phyloP scores from a whole-genome alignment of 2,888 invertebrate species.

The Orchesellides sinensis region DNA sequence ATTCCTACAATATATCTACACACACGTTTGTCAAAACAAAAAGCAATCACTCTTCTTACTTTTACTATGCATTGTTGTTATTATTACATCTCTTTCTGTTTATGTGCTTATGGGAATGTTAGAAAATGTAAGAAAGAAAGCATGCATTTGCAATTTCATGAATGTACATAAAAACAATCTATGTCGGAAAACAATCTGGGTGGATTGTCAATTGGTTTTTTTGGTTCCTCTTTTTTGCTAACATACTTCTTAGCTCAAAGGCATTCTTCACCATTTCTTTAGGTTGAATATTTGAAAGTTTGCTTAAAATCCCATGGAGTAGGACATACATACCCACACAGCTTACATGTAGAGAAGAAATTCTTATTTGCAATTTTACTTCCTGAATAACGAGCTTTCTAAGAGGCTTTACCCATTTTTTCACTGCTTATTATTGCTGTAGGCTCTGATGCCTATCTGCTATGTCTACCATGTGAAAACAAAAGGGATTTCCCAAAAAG shows the following conservation, averaged over 20 bases:
- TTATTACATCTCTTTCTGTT: neutral
- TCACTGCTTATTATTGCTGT: neutral
- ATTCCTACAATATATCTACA: constrained; percentile 14
- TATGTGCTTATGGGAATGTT: neutral
- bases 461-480: neutral
- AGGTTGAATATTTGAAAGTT: neutral
- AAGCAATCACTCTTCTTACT: constrained; percentile 9
- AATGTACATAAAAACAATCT: neutral
- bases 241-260: neutral
- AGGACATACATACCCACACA: neutral
- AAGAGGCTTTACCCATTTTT: constrained; percentile 1
- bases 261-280: constrained; percentile 15
- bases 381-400: neutral
- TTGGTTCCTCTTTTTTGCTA: neutral
- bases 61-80: neutral
- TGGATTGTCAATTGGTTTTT: constrained; percentile 18
- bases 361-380: constrained; percentile 25
- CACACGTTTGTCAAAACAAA: constrained; percentile 23
- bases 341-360: neutral
- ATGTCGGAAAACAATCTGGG: neutral
- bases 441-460: neutral
- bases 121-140: neutral
- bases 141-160: constrained; percentile 12
- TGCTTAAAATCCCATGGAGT: neutral
- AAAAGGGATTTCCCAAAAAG: neutral